Percentiles rank a stretch among this genome's conserved stretches.
Evolutionary conservation across 2,797 vertebrate species (phyloP).

Genomic region (Eulemur albifrons): DNA sequence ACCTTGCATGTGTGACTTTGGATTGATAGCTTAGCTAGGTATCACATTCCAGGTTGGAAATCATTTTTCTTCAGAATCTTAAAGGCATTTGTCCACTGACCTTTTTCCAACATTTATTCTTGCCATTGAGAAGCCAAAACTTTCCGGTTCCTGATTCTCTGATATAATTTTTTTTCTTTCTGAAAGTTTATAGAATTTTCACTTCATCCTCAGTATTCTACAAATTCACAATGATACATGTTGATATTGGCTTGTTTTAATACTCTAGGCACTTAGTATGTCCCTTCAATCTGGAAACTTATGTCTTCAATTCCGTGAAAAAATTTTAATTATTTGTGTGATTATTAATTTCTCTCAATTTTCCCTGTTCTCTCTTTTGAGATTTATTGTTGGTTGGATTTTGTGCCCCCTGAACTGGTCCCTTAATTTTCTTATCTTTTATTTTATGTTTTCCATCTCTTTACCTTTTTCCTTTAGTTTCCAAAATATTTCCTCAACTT

Average conservation of each 20-base stretch:
- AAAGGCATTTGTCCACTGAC: not conserved
- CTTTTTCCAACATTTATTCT: not conserved
- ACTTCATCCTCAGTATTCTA: not conserved
- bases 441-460: not conserved
- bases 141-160: not conserved
- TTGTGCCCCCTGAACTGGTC: not conserved
- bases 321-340: not conserved
- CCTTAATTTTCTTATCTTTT: not conserved
- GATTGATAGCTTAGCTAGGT: constrained; percentile 37
- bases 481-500: not conserved
- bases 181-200: constrained; percentile 26
- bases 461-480: not conserved
- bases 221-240: not conserved
- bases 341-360: not conserved
- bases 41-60: constrained; percentile 24
- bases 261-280: not conserved
- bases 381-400: constrained; percentile 19
- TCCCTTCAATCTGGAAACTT: constrained; percentile 4
- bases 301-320: constrained; percentile 1
- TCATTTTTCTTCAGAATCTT: constrained; percentile 11
- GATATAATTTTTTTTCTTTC: not conserved
- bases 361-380: constrained; percentile 14
- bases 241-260: not conserved
- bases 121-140: not conserved
- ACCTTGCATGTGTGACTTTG: not conserved